A percentile compares a stretch with the other conserved stretches of the same genome.
Conservation (phyloP, 1,140 invertebrate genomes). For the Lineus longissimus region DNA sequence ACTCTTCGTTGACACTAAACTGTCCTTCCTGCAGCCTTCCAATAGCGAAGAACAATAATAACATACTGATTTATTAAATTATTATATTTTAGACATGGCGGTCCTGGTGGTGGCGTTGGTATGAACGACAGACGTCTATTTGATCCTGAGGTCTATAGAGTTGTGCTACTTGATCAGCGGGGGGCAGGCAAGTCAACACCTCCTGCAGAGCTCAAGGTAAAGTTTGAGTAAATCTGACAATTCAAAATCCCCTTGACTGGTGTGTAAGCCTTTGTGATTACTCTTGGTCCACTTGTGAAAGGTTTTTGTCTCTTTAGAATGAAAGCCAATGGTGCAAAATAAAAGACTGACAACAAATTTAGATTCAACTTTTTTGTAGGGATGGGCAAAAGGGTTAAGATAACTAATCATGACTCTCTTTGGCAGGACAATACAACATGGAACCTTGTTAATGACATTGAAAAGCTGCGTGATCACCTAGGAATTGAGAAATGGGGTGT, state of each 20-base stretch:
- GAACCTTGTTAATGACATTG: conserved; percentile 50
- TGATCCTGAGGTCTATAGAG: conserved; percentile 47
- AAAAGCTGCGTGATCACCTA: conserved; percentile 43
- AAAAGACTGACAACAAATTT: too few relatives aligned
- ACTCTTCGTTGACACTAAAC: too few relatives aligned
- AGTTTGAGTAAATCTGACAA: background rate
- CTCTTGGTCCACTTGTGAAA: too few relatives aligned
- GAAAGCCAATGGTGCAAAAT: too few relatives aligned
- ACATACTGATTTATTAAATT: too few relatives aligned
- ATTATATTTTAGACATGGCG: conserved; percentile 44
- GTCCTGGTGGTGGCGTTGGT: conserved; percentile 46
- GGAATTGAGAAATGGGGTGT: conserved; percentile 46
- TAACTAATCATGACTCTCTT: background rate
- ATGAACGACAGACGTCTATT: conserved; percentile 44
- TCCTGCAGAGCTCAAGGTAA: conserved; percentile 43
- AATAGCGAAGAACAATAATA: too few relatives aligned
- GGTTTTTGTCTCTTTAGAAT: too few relatives aligned
- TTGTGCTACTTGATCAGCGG: conserved; percentile 51
- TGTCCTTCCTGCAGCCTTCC: too few relatives aligned
- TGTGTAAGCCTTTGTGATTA: too few relatives aligned
- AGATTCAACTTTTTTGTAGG: too few relatives aligned
- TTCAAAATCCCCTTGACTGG: too few relatives aligned
- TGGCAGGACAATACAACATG: conserved; percentile 51
- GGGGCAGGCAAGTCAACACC: conserved; percentile 49
- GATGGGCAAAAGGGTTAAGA: background rate